Evolutionary conservation across 2,888 invertebrate genomes (phyloP).

Genomic region (Nephrotoma flavescens): DNA sequence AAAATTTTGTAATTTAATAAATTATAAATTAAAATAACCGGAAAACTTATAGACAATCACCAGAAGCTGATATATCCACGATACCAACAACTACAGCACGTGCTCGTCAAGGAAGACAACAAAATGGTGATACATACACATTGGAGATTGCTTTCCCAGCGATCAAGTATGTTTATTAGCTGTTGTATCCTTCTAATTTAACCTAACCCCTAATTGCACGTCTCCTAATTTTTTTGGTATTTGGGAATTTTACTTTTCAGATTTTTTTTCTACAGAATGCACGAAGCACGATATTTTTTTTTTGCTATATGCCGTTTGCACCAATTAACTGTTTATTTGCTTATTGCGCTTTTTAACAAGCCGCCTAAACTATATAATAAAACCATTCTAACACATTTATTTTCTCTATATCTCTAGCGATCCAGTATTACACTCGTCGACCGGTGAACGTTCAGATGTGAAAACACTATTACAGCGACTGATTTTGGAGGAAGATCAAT

Average conservation of each 20-base stretch:
- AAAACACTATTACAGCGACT: constrained; percentile 73
- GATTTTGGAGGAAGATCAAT: constrained; percentile 85
- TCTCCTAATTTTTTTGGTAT: neutral
- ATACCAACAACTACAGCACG: constrained; percentile 12
- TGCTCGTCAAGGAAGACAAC: constrained; percentile 65
- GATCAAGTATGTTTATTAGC: constrained; percentile 57
- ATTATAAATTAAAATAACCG: neutral
- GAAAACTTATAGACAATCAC: constrained; percentile 1
- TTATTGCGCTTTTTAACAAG: neutral
- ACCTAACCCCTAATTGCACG: constrained; percentile 14
- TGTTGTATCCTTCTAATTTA: neutral
- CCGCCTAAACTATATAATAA: neutral
- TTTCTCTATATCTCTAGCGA: constrained; percentile 42
- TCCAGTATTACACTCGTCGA: constrained; percentile 74
- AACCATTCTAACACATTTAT: neutral
- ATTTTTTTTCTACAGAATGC: neutral
- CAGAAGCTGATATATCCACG: neutral
- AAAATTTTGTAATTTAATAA: neutral
- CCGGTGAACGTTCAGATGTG: constrained; percentile 74
- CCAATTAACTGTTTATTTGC: neutral
- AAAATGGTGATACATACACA: constrained; percentile 72
- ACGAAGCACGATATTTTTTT: neutral
- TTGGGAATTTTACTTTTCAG: neutral
- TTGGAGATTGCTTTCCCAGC: constrained; percentile 86
- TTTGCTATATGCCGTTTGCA: neutral